phyloP scores from a whole-genome alignment of 2,888 invertebrate genomes.

The Acrocyrtus sp. region DNA sequence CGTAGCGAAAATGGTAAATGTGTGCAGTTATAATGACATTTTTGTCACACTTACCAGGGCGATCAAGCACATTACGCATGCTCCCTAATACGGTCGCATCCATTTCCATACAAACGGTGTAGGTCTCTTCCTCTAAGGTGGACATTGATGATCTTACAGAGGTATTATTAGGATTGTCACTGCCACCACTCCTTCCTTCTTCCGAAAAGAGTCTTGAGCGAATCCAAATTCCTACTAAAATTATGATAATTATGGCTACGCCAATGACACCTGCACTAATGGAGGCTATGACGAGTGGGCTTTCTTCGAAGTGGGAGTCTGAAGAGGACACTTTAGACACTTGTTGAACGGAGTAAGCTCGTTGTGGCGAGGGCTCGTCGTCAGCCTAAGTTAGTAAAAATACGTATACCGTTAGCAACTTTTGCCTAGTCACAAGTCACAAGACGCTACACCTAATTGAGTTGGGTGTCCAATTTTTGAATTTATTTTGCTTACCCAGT shows the following conservation, averaged over 20 bases:
- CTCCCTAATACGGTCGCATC: conserved; percentile 42
- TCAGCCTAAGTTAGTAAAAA: conserved; percentile 32
- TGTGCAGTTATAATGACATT: too few relatives aligned
- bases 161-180: conserved; percentile 10
- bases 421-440: too few relatives aligned
- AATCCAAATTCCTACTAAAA: conserved; percentile 55
- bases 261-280: conserved; percentile 53
- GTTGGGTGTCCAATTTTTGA: neutral
- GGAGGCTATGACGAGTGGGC: conserved; percentile 46
- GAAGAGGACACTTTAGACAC: conserved; percentile 8
- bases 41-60: too few relatives aligned
- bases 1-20: too few relatives aligned
- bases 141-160: conserved; percentile 36
- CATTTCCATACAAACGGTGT: conserved; percentile 35
- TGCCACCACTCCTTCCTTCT: conserved; percentile 17
- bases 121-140: conserved; percentile 38
- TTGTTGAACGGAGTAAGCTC: conserved; percentile 28
- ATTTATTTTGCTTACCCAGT: conserved; percentile 29
- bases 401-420: neutral
- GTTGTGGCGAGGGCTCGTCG: conserved; percentile 30
- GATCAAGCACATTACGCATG: conserved; percentile 18
- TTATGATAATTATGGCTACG: conserved; percentile 44
- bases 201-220: conserved; percentile 42
- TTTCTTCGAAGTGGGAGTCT: conserved; percentile 41
- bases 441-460: too few relatives aligned